Conservation (phyloP, 2,113 vertebrate species). For the Cheilinus undulatus region DNA sequence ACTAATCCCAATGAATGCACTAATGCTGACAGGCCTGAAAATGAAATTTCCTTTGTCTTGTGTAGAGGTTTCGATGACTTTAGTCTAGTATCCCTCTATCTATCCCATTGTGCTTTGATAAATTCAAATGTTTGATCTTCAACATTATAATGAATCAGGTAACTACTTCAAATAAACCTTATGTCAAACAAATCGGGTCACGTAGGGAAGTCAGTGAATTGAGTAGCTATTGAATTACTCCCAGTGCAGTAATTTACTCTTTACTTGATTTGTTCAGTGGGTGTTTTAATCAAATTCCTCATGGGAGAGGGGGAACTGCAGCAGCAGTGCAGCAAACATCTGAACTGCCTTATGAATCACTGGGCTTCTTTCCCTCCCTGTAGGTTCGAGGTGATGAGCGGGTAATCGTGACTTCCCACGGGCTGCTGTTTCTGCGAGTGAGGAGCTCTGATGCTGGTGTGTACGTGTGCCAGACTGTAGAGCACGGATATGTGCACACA, state of each 20-base stretch:
- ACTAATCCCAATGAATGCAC: no score
- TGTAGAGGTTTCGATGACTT: background rate
- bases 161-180: no score
- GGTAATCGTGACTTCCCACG: conserved; percentile 90
- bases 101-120: background rate
- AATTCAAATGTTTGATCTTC: background rate
- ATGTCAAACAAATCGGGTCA: background rate
- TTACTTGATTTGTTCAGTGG: background rate
- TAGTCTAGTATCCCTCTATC: no score
- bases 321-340: background rate
- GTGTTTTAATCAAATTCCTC: conserved; percentile 2
- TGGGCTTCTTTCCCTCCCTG: background rate
- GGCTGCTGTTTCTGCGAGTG: conserved; percentile 90
- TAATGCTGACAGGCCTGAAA: no score
- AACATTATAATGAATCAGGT: background rate
- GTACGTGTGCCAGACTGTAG: conserved; percentile 95
- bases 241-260: background rate
- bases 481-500: conserved; percentile 92
- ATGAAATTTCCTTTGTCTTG: background rate
- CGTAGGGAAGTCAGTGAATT: background rate
- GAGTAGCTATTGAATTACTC: conserved; percentile 3
- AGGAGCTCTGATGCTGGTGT: conserved; percentile 87
- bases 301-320: background rate
- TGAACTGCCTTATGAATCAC: background rate
- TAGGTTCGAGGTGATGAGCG: conserved; percentile 91